These are phyloP conservation scores for Drosophila parabipectinata DNA, from an alignment of 1,140 invertebrate species.

Conservation along the genomic window DNA sequence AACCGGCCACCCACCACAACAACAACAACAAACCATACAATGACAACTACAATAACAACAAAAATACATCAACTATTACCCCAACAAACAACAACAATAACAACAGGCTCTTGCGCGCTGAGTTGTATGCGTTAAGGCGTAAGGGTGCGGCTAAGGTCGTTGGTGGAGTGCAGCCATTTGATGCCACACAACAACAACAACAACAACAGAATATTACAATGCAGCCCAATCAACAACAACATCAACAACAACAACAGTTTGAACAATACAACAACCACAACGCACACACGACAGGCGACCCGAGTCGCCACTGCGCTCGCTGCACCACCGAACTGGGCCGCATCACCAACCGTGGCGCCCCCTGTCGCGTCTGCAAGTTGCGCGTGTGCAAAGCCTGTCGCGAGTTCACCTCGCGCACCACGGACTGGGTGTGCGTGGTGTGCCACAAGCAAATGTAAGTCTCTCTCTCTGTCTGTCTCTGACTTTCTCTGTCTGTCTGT, in stretches of 20 bases:
- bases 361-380: constrained; percentile 88
- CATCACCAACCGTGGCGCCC: constrained; percentile 90
- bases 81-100: constrained; percentile 34
- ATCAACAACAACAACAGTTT: constrained; percentile 58
- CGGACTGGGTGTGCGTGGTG: constrained; percentile 91
- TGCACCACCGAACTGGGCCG: constrained; percentile 89
- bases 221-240: constrained; percentile 59
- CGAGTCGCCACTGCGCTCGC: constrained; percentile 88
- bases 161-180: constrained; percentile 64
- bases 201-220: constrained; percentile 38
- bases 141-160: constrained; percentile 86
- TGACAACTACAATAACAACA: constrained; percentile 46
- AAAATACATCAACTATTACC: constrained; percentile 27
- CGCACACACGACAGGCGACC: constrained; percentile 75
- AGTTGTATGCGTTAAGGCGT: constrained; percentile 86
- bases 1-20: constrained; percentile 24
- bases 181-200: constrained; percentile 71
- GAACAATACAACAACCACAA: constrained; percentile 73
- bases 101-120: constrained; percentile 87
- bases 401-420: constrained; percentile 86
- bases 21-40: constrained; percentile 30
- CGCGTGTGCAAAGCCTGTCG: constrained; percentile 91
- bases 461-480: constrained; percentile 16
- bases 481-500: constrained; percentile 5
- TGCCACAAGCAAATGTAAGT: constrained; percentile 92